Conservation (phyloP, 2,888 invertebrate species). For the Drosophila limbata region DNA sequence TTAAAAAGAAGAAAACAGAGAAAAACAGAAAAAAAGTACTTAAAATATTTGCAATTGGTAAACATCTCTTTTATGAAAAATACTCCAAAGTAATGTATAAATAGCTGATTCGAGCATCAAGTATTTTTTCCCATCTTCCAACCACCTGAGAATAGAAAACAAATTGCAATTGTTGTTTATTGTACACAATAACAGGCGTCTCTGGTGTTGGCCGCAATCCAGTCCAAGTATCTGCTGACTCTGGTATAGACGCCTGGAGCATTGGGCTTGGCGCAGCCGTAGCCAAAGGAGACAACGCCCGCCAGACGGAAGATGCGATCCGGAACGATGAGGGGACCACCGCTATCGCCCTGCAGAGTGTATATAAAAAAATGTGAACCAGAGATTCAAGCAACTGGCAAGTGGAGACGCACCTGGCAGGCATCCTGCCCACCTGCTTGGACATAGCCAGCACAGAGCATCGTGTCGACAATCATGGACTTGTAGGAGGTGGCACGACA, state of each 20-base stretch:
- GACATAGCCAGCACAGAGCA: conserved; percentile 84
- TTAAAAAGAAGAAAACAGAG: no score
- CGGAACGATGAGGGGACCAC: conserved; percentile 82
- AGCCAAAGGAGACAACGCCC: conserved; percentile 83
- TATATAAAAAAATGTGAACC: neutral
- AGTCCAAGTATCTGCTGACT: conserved; percentile 80
- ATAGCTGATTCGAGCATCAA: neutral
- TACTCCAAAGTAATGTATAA: no score
- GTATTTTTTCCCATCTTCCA: neutral
- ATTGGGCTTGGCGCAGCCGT: conserved; percentile 82
- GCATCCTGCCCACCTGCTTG: conserved; percentile 82
- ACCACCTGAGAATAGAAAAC: neutral
- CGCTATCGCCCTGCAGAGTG: conserved; percentile 83
- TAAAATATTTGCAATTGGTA: no score
- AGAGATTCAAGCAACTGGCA: neutral
- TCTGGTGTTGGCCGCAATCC: conserved; percentile 81
- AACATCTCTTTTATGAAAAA: no score
- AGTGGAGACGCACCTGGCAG: conserved; percentile 80
- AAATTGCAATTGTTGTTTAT: conserved; percentile 13
- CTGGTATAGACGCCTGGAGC: conserved; percentile 84
- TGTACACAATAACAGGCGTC: conserved; percentile 81
- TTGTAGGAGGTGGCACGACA: conserved; percentile 82
- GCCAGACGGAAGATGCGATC: conserved; percentile 79
- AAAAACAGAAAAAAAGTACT: no score
- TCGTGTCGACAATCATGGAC: conserved; percentile 81